Conservation (phyloP, 1,140 invertebrate genomes). For the Cephus cinctus region DNA sequence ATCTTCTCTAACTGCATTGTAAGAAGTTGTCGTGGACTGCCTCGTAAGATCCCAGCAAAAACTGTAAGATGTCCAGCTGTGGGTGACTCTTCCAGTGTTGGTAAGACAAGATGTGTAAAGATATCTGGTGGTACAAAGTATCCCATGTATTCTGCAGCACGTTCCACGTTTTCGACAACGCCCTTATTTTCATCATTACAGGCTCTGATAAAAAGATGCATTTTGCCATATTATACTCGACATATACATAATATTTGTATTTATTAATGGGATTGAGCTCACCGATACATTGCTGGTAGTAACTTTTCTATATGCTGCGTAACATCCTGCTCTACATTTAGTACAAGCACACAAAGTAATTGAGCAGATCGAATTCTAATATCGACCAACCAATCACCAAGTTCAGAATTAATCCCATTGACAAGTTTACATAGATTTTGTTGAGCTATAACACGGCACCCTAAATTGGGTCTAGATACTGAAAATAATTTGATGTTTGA, state of each 20-base stretch:
- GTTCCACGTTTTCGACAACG: conserved; percentile 65
- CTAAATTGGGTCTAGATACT: conserved; percentile 72
- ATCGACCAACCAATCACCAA: conserved; percentile 71
- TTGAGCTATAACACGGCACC: conserved; percentile 71
- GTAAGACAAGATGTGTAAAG: conserved; percentile 60
- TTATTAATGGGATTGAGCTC: no score
- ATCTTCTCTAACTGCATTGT: conserved; percentile 37
- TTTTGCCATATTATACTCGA: no score
- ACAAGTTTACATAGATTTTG: conserved; percentile 69
- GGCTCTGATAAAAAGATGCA: conserved; percentile 43
- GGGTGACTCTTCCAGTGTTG: conserved; percentile 57
- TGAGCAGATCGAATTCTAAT: conserved; percentile 72
- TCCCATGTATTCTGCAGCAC: conserved; percentile 67
- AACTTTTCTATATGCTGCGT: conserved; percentile 68
- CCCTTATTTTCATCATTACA: conserved; percentile 62
- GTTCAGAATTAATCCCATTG: conserved; percentile 64
- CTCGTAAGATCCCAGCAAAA: conserved; percentile 53
- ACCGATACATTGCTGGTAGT: conserved; percentile 60
- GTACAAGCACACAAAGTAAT: conserved; percentile 66
- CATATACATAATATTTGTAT: no score
- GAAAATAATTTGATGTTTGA: conserved; percentile 13
- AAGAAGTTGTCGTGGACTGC: conserved; percentile 34
- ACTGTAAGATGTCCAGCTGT: conserved; percentile 56
- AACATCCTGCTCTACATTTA: conserved; percentile 70
- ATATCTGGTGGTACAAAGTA: conserved; percentile 67